Evolutionary conservation across 2,113 vertebrate genomes (phyloP).

Genomic region (Genyomyrus donnyi): DNA sequence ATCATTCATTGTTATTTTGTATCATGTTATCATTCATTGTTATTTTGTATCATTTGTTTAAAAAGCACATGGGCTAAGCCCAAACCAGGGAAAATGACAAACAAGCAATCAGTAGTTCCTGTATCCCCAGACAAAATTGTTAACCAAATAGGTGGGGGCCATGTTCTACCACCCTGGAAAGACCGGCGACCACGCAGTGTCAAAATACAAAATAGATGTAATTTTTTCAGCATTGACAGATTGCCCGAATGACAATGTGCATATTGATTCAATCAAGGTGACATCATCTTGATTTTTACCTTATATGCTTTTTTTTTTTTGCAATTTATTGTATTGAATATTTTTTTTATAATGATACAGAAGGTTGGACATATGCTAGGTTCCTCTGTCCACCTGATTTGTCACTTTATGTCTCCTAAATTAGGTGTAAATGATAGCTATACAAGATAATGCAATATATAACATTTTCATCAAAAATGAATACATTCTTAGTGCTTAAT

Average conservation of each 20-base stretch:
- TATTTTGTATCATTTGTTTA: slow-evolving; percentile 37
- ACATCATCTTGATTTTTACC: background rate
- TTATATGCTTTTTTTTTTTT: background rate
- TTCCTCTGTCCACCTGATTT: background rate
- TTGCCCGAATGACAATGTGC: background rate
- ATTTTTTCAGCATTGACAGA: background rate
- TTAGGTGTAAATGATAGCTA: background rate
- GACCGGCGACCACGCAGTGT: background rate
- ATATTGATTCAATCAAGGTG: background rate
- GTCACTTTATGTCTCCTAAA: background rate
- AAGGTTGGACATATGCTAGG: background rate
- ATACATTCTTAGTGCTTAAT: background rate
- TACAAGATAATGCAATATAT: background rate
- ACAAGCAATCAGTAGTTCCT: slow-evolving; percentile 25
- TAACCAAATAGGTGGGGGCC: background rate
- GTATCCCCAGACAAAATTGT: slow-evolving; percentile 5
- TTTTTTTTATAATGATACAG: background rate
- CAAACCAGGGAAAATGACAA: slow-evolving; percentile 37
- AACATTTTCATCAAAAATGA: background rate
- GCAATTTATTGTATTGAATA: background rate
- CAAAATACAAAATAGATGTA: too few species aligned
- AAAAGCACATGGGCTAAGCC: slow-evolving; percentile 35
- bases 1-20: slow-evolving; percentile 39
- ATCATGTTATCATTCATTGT: slow-evolving; percentile 28
- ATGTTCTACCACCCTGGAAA: background rate